Conservation (phyloP, 2,888 invertebrate species). For the Rhamnusium bicolor region DNA sequence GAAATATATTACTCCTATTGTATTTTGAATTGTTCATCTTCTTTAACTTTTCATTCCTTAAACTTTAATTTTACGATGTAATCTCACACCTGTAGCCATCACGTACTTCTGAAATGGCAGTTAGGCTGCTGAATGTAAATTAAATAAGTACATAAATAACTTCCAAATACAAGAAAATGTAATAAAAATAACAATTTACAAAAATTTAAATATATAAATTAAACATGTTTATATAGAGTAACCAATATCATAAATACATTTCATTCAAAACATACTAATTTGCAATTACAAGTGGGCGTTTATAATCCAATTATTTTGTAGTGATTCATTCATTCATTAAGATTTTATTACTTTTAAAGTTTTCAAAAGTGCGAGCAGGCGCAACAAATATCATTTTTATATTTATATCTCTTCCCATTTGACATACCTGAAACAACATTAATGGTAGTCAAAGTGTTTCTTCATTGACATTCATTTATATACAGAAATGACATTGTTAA, state of each 20-base stretch:
- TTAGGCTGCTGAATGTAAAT: no score
- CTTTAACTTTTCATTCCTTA: no score
- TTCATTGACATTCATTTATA: slow-evolving; percentile 55
- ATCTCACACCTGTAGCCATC: no score
- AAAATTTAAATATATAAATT: not conserved
- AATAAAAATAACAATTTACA: no score
- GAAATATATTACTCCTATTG: no score
- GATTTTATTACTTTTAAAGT: slow-evolving; percentile 54
- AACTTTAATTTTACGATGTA: no score
- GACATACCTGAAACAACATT: slow-evolving; percentile 49
- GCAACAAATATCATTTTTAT: slow-evolving; percentile 17
- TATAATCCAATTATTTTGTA: slow-evolving; percentile 54
- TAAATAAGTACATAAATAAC: no score
- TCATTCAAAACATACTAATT: slow-evolving; percentile 21
- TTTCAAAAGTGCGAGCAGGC: slow-evolving; percentile 47
- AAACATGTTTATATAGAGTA: not conserved
- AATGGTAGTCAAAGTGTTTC: slow-evolving; percentile 48
- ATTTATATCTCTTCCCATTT: slow-evolving; percentile 46
- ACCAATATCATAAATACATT: slow-evolving; percentile 5
- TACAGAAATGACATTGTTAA: slow-evolving; percentile 53
- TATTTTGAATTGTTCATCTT: no score
- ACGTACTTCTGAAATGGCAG: no score
- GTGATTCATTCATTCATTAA: slow-evolving; percentile 44
- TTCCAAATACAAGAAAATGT: no score
- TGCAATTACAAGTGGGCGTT: slow-evolving; percentile 49